Evolutionary conservation across 2,888 invertebrate species (phyloP).

Genomic region (Sipha maydis): DNA sequence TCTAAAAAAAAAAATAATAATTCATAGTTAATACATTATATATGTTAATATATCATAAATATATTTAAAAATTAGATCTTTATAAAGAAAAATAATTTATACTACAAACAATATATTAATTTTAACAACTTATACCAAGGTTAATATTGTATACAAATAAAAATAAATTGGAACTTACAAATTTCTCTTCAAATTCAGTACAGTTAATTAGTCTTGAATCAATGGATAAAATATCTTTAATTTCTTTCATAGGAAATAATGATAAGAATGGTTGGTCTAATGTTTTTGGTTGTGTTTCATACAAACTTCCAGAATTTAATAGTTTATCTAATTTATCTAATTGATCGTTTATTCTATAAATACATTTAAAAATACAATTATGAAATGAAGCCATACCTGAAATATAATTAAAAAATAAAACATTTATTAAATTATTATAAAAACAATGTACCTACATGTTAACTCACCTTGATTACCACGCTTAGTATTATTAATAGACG

Average conservation of each 20-base stretch:
- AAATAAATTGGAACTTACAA: neutral
- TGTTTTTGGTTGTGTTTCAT: neutral
- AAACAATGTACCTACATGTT: neutral
- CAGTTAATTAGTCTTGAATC: constrained; percentile 9
- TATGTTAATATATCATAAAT: no score
- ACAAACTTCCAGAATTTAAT: neutral
- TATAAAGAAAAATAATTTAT: neutral
- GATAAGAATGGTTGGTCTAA: neutral
- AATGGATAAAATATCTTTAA: neutral
- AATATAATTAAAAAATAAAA: neutral
- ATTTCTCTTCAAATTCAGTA: constrained; percentile 1
- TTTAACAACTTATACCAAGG: neutral
- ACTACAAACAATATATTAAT: neutral
- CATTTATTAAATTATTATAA: neutral
- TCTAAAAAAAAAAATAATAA: neutral
- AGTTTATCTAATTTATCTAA: neutral
- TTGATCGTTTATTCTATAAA: neutral
- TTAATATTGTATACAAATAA: neutral
- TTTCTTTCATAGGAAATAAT: constrained; percentile 7
- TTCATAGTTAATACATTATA: neutral
- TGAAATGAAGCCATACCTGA: no score
- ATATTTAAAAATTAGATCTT: neutral
- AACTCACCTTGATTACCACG: neutral
- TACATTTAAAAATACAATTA: neutral
- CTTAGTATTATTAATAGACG: neutral